A percentile compares a stretch with the other conserved stretches of the same genome.
Conservation (phyloP, 2,888 invertebrate species). For the Argyra leucocephala region DNA sequence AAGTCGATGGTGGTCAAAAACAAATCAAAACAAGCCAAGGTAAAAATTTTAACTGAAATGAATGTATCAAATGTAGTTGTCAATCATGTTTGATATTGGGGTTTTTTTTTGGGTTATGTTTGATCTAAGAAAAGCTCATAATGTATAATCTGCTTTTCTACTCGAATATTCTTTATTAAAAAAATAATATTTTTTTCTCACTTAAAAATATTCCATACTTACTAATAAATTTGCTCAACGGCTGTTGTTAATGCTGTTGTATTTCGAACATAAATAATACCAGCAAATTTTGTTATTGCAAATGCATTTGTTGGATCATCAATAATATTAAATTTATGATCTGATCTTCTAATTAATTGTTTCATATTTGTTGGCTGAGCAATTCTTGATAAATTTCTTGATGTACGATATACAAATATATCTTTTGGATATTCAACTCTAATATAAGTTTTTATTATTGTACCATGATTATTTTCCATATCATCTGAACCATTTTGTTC, state of each 20-base stretch:
- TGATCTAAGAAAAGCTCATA: neutral
- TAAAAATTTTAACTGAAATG: no score
- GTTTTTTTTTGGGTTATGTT: no score
- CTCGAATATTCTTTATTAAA: neutral
- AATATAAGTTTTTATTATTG: constrained; percentile 23
- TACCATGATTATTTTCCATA: constrained; percentile 18
- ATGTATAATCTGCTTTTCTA: neutral
- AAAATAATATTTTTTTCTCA: neutral
- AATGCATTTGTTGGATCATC: constrained; percentile 44
- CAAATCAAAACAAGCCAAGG: no score
- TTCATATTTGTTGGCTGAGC: constrained; percentile 41
- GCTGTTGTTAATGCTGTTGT: constrained; percentile 41
- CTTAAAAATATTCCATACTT: constrained; percentile 20
- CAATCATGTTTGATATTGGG: no score
- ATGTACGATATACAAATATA: constrained; percentile 41
- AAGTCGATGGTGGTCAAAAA: no score
- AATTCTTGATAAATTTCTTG: constrained; percentile 44
- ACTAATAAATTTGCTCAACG: constrained; percentile 42
- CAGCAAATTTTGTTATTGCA: constrained; percentile 47
- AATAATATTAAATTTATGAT: constrained; percentile 31
- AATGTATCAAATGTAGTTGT: no score
- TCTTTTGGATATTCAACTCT: constrained; percentile 34
- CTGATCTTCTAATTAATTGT: constrained; percentile 30
- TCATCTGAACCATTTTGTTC: constrained; percentile 27
- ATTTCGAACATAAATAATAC: constrained; percentile 51